Evolutionary conservation across 2,797 vertebrate genomes (phyloP).

Genomic region (Cuculus canorus): DNA sequence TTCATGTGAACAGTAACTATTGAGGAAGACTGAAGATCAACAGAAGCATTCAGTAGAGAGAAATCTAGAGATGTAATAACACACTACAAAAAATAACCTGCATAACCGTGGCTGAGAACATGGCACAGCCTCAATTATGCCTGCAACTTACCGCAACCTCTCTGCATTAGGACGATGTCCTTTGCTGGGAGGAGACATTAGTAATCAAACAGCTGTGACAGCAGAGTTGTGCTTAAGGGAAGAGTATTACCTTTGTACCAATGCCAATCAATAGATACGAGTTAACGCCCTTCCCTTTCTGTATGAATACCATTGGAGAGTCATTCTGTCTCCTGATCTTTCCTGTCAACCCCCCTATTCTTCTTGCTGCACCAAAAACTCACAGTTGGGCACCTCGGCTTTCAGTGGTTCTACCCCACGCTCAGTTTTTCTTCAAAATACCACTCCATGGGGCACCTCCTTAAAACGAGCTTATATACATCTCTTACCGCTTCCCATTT

Average conservation of each 20-base stretch:
- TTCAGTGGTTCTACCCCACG: not conserved
- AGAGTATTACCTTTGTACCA: not conserved
- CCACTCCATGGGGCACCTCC: not conserved
- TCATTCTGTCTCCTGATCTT: not conserved
- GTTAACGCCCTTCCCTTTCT: not conserved
- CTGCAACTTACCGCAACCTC: not conserved
- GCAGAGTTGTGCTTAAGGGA: not conserved
- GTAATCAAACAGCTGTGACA: not conserved
- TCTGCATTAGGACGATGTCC: not conserved
- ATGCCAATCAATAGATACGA: not conserved
- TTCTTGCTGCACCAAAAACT: not conserved
- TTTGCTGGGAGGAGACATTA: not conserved
- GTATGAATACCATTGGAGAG: not conserved
- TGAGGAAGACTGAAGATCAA: not conserved
- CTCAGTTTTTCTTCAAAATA: not conserved
- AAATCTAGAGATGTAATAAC: not conserved
- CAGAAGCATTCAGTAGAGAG: not conserved
- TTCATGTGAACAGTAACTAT: not conserved
- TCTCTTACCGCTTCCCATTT: not conserved
- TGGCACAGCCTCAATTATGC: not conserved
- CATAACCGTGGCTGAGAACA: rapidly evolving
- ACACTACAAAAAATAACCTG: not conserved
- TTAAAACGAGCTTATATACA: not conserved
- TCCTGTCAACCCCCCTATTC: not conserved
- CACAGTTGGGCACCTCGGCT: rapidly evolving